Conservation (phyloP, 2,888 invertebrate species). For the Agrilus cyanescens region DNA sequence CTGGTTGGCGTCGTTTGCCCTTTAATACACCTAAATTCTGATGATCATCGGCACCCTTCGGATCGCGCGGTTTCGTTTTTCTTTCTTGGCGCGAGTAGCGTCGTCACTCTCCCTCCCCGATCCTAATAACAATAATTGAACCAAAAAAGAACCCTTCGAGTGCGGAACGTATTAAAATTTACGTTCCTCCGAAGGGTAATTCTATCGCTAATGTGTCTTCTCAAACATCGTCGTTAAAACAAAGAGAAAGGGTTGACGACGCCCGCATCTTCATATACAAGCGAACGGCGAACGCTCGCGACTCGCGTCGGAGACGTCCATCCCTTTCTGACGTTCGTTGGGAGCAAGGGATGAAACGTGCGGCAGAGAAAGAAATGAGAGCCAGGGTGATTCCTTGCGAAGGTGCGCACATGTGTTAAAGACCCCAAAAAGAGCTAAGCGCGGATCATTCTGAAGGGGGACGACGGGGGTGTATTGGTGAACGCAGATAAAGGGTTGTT, state of each 20-base stretch:
- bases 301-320: neutral
- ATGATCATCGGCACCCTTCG: no score
- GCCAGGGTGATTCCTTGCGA: constrained; percentile 10
- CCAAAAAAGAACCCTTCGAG: constrained; percentile 24
- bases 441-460: constrained; percentile 32
- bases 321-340: neutral
- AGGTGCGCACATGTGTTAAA: constrained; percentile 27
- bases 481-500: constrained; percentile 30
- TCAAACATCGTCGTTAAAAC: constrained; percentile 27
- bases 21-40: no score
- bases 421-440: constrained; percentile 31
- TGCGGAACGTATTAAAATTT: constrained; percentile 32
- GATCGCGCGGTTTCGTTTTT: no score
- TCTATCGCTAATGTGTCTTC: constrained; percentile 31
- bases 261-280: constrained; percentile 24
- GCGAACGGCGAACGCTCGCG: neutral
- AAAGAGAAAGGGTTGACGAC: constrained; percentile 27
- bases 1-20: no score
- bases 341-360: constrained; percentile 6
- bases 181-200: constrained; percentile 32
- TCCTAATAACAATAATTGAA: constrained; percentile 23
- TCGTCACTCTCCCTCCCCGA: constrained; percentile 1
- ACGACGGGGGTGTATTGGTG: constrained; percentile 30
- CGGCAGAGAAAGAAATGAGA: constrained; percentile 9
- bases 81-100: no score